Conservation (phyloP, 2,888 invertebrate genomes). For the Sympetrum striolatum region DNA sequence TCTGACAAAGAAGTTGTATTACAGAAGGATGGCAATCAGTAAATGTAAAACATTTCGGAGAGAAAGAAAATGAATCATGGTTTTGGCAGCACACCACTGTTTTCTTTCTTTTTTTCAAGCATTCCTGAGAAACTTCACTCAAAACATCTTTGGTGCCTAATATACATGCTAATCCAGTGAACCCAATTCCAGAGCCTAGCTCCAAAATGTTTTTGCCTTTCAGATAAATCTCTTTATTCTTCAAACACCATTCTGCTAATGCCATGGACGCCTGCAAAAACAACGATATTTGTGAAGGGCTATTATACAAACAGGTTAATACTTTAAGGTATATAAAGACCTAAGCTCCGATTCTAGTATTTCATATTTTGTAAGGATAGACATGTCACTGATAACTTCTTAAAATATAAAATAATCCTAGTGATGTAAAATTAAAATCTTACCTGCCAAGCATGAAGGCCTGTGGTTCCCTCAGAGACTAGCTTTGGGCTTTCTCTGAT, state of each 20-base stretch:
- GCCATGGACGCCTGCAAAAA: constrained; percentile 13
- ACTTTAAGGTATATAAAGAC: background rate
- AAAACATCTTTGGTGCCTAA: background rate
- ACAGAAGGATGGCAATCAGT: constrained; percentile 18
- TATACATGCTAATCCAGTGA: constrained; percentile 12
- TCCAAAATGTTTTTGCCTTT: background rate
- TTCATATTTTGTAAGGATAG: too few relatives aligned
- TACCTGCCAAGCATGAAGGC: constrained; percentile 14
- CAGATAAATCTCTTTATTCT: background rate
- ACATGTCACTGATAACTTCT: too few relatives aligned
- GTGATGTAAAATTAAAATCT: background rate
- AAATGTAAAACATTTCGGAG: background rate
- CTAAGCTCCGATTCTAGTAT: background rate
- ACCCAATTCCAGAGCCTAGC: constrained; percentile 11
- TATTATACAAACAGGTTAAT: too few relatives aligned
- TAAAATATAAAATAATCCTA: too few relatives aligned
- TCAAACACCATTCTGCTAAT: constrained; percentile 25
- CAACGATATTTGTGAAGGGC: background rate
- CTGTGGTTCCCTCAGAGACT: constrained; percentile 25
- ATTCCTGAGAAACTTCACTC: background rate
- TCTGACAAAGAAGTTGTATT: background rate
- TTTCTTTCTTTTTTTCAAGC: background rate
- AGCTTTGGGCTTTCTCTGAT: background rate
- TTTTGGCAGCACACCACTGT: background rate
- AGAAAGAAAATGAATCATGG: background rate